phyloP scores from a whole-genome alignment of 2,113 vertebrate genomes.

The Etheostoma cragini region DNA sequence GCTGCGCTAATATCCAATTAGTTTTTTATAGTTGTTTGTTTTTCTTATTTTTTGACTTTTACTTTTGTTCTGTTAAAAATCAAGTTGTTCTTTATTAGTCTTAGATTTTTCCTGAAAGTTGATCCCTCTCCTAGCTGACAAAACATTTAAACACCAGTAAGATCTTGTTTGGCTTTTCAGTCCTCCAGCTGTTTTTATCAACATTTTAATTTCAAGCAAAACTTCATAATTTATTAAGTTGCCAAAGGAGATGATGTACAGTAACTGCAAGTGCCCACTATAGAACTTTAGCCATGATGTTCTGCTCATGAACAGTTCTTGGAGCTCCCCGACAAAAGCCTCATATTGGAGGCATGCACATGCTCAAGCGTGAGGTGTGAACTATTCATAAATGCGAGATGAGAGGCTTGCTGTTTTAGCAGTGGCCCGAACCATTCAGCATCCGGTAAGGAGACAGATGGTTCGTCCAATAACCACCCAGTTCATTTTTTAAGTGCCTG shows the following conservation, averaged over 20 bases:
- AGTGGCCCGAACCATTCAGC: too few relatives aligned
- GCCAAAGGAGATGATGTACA: neutral
- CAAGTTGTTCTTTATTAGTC: neutral
- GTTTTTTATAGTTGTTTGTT: constrained; percentile 4
- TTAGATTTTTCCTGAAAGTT: neutral
- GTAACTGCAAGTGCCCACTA: too few relatives aligned
- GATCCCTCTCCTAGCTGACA: neutral
- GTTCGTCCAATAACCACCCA: too few relatives aligned
- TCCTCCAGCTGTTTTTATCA: constrained; percentile 10
- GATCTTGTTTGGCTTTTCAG: neutral
- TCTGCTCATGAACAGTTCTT: too few relatives aligned
- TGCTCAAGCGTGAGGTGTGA: too few relatives aligned
- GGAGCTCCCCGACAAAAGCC: too few relatives aligned
- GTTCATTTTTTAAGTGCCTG: too few relatives aligned
- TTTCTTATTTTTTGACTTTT: neutral
- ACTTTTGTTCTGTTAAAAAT: neutral
- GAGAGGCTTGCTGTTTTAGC: too few relatives aligned
- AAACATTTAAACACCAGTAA: neutral
- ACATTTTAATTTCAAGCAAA: neutral
- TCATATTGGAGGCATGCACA: too few relatives aligned
- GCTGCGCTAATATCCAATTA: constrained; percentile 14
- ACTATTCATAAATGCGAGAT: too few relatives aligned
- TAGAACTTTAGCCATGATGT: too few relatives aligned
- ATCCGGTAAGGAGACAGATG: too few relatives aligned
- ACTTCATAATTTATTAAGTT: neutral